These are phyloP conservation scores for Amphiprion ocellaris DNA, from an alignment of 2,113 vertebrate species.

Conservation along the genomic window DNA sequence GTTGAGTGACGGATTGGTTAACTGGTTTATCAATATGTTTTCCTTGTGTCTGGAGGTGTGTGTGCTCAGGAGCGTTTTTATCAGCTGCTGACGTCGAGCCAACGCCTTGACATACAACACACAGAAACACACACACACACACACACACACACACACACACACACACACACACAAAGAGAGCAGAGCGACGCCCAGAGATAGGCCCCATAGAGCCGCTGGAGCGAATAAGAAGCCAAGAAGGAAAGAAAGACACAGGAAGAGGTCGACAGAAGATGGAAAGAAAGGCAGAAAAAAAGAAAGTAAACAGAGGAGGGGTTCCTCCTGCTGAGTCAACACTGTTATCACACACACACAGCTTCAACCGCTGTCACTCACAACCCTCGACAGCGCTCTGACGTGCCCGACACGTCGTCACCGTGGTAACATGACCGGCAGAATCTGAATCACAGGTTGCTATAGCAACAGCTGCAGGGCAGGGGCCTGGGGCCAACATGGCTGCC, in stretches of 20 bases:
- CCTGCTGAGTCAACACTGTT: conserved; percentile 70
- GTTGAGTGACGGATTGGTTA: background rate
- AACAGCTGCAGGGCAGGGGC: conserved; percentile 17
- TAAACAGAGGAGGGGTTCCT: conserved; percentile 70
- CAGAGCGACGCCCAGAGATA: conserved; percentile 54
- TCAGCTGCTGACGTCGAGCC: conserved; percentile 45
- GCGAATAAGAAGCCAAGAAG: background rate
- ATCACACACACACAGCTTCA: conserved; percentile 32
- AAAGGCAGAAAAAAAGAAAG: conserved; percentile 43
- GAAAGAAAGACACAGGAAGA: conserved; percentile 51
- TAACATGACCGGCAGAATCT: conserved; percentile 27
- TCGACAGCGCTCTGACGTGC: background rate
- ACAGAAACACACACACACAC: conserved; percentile 1
- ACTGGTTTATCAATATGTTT: conserved; percentile 25
- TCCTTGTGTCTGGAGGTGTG: conserved; percentile 1
- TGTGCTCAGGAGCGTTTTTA: conserved; percentile 28
- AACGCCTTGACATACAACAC: conserved; percentile 45
- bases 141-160: conserved; percentile 7
- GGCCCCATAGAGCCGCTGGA: conserved; percentile 11
- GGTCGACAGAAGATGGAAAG: conserved; percentile 58
- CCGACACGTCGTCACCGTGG: background rate
- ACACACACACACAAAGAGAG: conserved; percentile 12
- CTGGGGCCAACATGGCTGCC: conserved; percentile 52
- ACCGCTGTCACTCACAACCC: conserved; percentile 27
- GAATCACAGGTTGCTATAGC: conserved; percentile 34